Base-by-base conservation (phyloP, 2,797 vertebrate species). In the Enteromius radiatus region DNA sequence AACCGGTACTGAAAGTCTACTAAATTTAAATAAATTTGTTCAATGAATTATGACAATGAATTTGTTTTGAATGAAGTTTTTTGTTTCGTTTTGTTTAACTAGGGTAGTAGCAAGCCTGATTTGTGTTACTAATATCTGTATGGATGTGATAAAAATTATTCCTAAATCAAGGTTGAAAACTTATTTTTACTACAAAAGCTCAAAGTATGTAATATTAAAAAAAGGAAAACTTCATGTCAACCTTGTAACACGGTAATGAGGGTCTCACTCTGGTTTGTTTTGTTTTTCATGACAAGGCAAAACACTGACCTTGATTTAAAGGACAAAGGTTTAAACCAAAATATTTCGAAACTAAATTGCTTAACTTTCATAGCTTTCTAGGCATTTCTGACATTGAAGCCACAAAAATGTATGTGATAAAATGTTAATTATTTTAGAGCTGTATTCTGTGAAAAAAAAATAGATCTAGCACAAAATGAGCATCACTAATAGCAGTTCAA, bases 251-350 rank as follows among this genome's bases (percentile, higher is more conserved):
- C 8, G 2, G 33, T 67, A 10, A 12, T 8, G 12, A 45, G 1
- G 8, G 68, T 28, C 68, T 70, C 12, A 69, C 36, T 41, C 7
- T 26, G 65, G 33, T 36, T 9, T 26, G 65, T 64, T 36, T 9
- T 15, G 3, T 26, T 8, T 26, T 17, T 17, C 15, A 8, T 15
- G 41, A 70, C 23, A 17, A 28, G 7, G 41, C 41, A 70, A 69
- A 64, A 69, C 15, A 26, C 41, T 45, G 67, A 45, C 41, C 41
- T 45, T 28, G 68, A 47, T 70, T 70, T 70, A 47, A 26, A 70
- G 68, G 14, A 70, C 67, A 45, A 43, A 15, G 1, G 1, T 26
- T 17, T 47, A 28, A 69, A 47, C 43, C 47, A 70, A 47, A 28
- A 5, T 47, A 65, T 19, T 64, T 31, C 1, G 19, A 43, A 10